phyloP scores from a whole-genome alignment of 2,113 vertebrate genomes.

The Accipiter virgatus region DNA sequence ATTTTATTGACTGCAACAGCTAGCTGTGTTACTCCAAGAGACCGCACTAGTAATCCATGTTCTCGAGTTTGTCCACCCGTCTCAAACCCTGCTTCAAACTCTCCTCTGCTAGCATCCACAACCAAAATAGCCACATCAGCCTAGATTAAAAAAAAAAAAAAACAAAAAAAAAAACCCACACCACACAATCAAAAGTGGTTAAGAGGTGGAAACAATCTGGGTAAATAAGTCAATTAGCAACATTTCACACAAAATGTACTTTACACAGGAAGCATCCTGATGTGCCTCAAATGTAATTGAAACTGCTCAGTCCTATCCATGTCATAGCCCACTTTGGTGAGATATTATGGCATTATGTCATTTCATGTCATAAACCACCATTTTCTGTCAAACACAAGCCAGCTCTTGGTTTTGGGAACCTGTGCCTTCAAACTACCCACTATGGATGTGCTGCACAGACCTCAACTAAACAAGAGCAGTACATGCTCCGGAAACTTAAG shows the following conservation, averaged over 20 bases:
- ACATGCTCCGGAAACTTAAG: neutral
- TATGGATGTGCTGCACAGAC: neutral
- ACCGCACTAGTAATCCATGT: conserved; percentile 93
- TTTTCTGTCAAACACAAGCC: neutral
- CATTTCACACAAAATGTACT: neutral
- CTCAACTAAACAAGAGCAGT: neutral
- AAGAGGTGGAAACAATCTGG: neutral
- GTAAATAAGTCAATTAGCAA: neutral
- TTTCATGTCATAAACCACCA: neutral
- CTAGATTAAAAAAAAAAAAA: conserved; percentile 55
- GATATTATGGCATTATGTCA: neutral
- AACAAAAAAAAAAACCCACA: too few relatives aligned
- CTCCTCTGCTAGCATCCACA: conserved; percentile 94
- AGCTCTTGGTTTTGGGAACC: neutral
- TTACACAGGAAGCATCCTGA: neutral
- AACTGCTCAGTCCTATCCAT: neutral
- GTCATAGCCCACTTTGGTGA: neutral
- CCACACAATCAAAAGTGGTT: neutral
- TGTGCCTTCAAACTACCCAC: neutral
- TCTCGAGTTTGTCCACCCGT: conserved; percentile 95
- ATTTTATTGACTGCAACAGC: conserved; percentile 97
- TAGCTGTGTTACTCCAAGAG: conserved; percentile 96
- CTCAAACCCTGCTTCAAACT: conserved; percentile 98
- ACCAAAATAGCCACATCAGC: conserved; percentile 95
- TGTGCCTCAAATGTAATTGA: neutral